Evolutionary conservation across 2,888 invertebrate genomes (phyloP).

Genomic region (Drosophila seclusa): DNA sequence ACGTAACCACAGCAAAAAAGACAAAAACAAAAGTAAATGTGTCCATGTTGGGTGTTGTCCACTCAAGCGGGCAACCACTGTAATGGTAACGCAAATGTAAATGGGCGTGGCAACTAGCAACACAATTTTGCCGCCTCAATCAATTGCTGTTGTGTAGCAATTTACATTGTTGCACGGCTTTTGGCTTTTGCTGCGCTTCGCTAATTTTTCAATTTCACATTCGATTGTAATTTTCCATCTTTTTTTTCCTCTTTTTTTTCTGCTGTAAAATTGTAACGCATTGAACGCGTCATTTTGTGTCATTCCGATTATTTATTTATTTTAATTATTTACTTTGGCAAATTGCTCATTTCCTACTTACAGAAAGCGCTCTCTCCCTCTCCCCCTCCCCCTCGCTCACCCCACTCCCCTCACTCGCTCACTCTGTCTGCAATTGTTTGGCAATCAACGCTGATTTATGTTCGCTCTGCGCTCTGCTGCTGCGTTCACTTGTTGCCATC

Average conservation of each 20-base stretch:
- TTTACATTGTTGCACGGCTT: constrained; percentile 39
- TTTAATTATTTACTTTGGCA: constrained; percentile 79
- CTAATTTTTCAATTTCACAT: constrained; percentile 51
- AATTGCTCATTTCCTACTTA: constrained; percentile 79
- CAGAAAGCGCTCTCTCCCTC: neutral
- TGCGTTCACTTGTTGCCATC: constrained; percentile 33
- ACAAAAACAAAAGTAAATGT: constrained; percentile 29
- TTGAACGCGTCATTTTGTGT: constrained; percentile 40
- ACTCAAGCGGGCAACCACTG: constrained; percentile 61
- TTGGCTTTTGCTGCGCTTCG: constrained; percentile 42
- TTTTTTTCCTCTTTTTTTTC: constrained; percentile 9
- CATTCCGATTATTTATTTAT: constrained; percentile 53
- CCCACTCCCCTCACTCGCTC: neutral
- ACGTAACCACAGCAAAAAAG: constrained; percentile 17
- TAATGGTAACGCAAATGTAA: constrained; percentile 12
- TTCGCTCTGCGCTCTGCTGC: constrained; percentile 21
- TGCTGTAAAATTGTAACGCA: constrained; percentile 36
- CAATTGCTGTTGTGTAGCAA: constrained; percentile 41
- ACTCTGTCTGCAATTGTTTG: constrained; percentile 64
- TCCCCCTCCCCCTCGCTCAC: neutral
- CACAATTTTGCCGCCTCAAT: constrained; percentile 25
- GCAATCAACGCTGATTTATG: constrained; percentile 79
- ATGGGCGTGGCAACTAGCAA: constrained; percentile 38
- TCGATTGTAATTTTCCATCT: constrained; percentile 20
- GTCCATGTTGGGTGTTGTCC: constrained; percentile 72